These are phyloP conservation scores for Hestina assimilis DNA, from an alignment of 1,140 invertebrate genomes.

Conservation along the genomic window DNA sequence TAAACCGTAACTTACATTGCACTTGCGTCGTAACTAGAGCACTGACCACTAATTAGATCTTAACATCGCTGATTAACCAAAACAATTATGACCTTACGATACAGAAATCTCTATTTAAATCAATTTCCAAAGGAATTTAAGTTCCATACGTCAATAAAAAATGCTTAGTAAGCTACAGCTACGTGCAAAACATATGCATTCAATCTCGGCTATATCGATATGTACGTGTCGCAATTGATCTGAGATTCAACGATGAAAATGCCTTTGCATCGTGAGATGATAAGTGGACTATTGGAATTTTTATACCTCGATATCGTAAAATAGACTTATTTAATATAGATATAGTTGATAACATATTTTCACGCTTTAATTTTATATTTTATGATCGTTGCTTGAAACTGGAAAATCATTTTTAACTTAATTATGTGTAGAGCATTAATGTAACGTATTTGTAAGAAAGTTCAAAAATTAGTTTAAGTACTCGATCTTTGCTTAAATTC, in stretches of 20 bases:
- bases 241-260: constrained; percentile 14
- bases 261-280: constrained; percentile 11
- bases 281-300: constrained; percentile 23
- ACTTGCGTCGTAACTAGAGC: background rate
- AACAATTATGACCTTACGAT: constrained; percentile 17
- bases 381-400: too few relatives aligned
- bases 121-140: constrained; percentile 10
- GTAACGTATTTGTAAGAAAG: too few relatives aligned
- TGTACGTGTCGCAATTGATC: constrained; percentile 25
- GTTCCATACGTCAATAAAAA: constrained; percentile 3
- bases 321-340: background rate
- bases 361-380: too few relatives aligned
- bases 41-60: background rate
- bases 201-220: constrained; percentile 7
- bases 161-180: constrained; percentile 20
- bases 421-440: too few relatives aligned
- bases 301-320: background rate
- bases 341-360: too few relatives aligned
- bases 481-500: too few relatives aligned
- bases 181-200: constrained; percentile 23
- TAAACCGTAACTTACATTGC: background rate
- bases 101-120: constrained; percentile 19
- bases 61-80: constrained; percentile 11
- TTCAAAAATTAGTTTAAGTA: too few relatives aligned
- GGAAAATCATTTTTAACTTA: too few relatives aligned